Evolutionary conservation across 2,888 invertebrate species (phyloP).

Genomic region (Mesoligia furuncula): DNA sequence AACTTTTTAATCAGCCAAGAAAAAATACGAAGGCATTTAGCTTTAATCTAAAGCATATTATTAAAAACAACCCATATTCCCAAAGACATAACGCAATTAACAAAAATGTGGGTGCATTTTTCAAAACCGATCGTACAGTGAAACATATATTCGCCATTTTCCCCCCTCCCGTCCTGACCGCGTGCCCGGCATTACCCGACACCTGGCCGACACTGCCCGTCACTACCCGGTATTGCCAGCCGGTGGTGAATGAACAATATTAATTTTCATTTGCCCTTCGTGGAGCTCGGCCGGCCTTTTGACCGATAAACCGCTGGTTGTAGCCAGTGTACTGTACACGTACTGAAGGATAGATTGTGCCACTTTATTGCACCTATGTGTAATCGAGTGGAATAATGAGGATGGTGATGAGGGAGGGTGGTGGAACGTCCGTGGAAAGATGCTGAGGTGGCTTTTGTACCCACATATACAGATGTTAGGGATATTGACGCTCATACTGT

Average conservation of each 20-base stretch:
- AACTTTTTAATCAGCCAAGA: neutral
- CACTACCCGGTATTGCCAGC: neutral
- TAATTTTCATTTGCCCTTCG: conserved; percentile 7
- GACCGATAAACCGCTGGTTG: neutral
- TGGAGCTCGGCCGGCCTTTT: neutral
- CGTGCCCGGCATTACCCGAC: neutral
- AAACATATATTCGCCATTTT: neutral
- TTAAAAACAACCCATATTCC: neutral
- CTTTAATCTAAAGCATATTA: neutral
- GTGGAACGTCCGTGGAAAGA: neutral
- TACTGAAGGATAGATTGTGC: neutral
- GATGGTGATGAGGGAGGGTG: neutral
- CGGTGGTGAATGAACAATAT: conserved; percentile 8
- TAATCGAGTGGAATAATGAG: neutral
- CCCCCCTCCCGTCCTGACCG: neutral
- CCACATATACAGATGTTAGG: too few species aligned
- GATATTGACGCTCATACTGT: neutral
- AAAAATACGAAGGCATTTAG: neutral
- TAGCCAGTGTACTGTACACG: neutral
- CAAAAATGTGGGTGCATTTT: neutral
- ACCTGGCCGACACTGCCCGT: too few species aligned
- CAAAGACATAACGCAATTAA: neutral
- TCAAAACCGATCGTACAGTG: neutral
- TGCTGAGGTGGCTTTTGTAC: too few species aligned
- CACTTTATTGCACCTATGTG: conserved; percentile 19